phyloP scores from a whole-genome alignment of 2,113 vertebrate species.

The Thoracochromis brauschi region DNA sequence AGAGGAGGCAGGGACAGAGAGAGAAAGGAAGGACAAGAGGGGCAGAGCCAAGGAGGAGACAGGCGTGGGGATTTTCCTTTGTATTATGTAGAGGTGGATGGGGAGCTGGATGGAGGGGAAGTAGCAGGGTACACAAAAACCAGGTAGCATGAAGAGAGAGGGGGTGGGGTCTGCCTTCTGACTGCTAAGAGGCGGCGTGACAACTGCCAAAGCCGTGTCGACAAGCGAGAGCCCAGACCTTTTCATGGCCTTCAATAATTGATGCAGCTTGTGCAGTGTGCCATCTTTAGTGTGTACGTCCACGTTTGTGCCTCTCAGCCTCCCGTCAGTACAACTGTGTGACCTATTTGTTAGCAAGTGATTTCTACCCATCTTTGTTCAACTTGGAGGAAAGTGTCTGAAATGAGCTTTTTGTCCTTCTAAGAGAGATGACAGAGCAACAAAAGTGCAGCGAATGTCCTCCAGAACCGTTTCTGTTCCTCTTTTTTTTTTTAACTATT shows the following conservation, averaged over 20 bases:
- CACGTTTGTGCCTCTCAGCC: background rate
- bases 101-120: background rate
- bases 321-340: background rate
- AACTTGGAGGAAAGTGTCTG: background rate
- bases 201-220: constrained; percentile 43
- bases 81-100: constrained; percentile 1
- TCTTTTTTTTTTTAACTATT: background rate
- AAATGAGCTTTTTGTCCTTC: background rate
- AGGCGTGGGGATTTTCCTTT: constrained; percentile 37
- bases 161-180: background rate
- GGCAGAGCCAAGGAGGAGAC: constrained; percentile 4
- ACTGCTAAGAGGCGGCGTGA: constrained; percentile 38
- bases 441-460: background rate
- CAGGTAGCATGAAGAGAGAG: constrained; percentile 10
- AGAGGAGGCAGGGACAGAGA: constrained; percentile 1
- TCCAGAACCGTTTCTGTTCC: background rate
- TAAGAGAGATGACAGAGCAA: background rate
- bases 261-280: constrained; percentile 55
- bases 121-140: background rate
- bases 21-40: background rate
- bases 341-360: background rate
- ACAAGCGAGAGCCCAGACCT: constrained; percentile 54
- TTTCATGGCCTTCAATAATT: constrained; percentile 68
- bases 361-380: background rate
- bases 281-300: constrained; percentile 44